Conservation (phyloP, 2,797 vertebrate genomes). For the Betta splendens region DNA sequence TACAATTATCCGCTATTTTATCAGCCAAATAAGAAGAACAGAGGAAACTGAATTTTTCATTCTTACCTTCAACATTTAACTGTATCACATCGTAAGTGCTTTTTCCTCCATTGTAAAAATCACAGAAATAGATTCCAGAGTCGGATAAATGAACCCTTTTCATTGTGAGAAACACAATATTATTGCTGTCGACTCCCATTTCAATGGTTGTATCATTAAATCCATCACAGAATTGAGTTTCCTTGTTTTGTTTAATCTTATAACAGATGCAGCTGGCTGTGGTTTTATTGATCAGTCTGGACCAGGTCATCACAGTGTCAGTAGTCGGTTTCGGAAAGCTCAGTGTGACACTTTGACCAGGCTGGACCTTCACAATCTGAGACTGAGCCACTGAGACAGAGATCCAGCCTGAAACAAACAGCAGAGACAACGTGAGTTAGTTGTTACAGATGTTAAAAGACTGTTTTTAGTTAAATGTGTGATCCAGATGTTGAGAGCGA, state of each 20-base stretch:
- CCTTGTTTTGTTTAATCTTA: accelerated
- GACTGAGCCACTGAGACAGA: accelerated
- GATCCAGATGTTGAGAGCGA: too few species aligned
- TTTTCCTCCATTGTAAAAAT: accelerated
- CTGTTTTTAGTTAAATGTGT: too few species aligned
- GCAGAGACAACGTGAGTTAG: too few species aligned
- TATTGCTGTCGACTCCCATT: slow-evolving; percentile 9
- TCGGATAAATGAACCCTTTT: slow-evolving; percentile 20
- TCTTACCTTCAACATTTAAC: slow-evolving; percentile 16
- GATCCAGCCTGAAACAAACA: neutral
- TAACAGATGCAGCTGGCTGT: slow-evolving; percentile 1
- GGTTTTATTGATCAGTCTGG: slow-evolving; percentile 13
- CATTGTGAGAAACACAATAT: slow-evolving; percentile 25
- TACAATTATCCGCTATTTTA: too few species aligned
- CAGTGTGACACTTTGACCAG: slow-evolving; percentile 16
- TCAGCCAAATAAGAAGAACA: too few species aligned
- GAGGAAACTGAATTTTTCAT: too few species aligned
- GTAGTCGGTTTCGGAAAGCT: slow-evolving; percentile 15
- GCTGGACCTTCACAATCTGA: slow-evolving; percentile 6
- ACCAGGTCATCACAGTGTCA: slow-evolving; percentile 14
- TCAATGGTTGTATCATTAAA: neutral
- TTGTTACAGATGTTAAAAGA: too few species aligned
- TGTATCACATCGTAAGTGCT: neutral
- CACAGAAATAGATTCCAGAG: slow-evolving; percentile 52
- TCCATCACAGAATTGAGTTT: neutral